Percentiles rank a stretch among this genome's conserved stretches.
Conservation (phyloP, 1,140 invertebrate species). For the Pseudoatta argentina region DNA sequence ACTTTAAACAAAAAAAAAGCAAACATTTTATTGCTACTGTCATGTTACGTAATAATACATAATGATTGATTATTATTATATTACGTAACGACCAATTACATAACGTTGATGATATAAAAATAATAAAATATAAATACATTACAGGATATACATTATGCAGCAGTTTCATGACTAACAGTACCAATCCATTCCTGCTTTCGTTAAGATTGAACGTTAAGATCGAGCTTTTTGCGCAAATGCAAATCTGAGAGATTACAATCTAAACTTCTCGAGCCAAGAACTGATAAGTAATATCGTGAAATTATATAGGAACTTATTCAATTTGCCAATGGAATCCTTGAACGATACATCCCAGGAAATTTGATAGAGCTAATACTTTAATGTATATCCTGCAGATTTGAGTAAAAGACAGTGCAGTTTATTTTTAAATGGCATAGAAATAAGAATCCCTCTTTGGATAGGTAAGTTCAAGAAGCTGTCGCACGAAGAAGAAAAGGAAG, state of each 20-base stretch:
- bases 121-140: conserved; percentile 3
- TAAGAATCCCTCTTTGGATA: neutral
- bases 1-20: neutral
- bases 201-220: neutral
- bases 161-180: neutral
- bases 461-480: conserved; percentile 19
- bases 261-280: neutral
- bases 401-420: neutral
- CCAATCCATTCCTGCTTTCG: neutral
- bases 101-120: neutral
- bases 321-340: neutral
- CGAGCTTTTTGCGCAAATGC: neutral
- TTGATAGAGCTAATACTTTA: neutral
- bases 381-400: neutral
- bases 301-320: neutral
- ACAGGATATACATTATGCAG: neutral
- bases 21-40: neutral
- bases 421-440: conserved; percentile 11
- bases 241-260: conserved; percentile 4
- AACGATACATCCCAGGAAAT: neutral
- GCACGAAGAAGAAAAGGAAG: conserved; percentile 19
- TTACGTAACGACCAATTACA: neutral
- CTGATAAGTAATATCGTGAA: conserved; percentile 1
- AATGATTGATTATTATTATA: neutral
- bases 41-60: neutral